Evolutionary conservation across 2,113 vertebrate genomes (phyloP), one percentile per base, ranked within the genome.

Genomic region (Gambusia affinis): DNA sequence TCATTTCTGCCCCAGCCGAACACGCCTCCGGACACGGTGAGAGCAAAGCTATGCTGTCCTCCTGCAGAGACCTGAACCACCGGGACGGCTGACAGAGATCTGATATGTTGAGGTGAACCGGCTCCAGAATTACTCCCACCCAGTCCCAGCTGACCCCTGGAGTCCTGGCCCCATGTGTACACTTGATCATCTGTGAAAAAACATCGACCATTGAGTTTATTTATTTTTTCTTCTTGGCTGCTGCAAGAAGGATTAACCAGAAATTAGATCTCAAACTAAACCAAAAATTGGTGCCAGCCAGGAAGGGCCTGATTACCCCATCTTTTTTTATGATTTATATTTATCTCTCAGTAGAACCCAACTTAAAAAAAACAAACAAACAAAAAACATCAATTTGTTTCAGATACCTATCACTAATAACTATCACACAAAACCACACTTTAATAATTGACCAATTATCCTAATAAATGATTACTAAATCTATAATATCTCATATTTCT

Each of bases 1-100:
- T 84, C 15, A 6, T 98, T 98, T 72, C 91, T 95, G 31, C 97
- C 97, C 97, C 97, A 98, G 19, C 94, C 93, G 27, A 95, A 97
- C 69, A 97, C 91, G 1, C 92, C 94, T 78, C 97, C 96, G 10
- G 95, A 96, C 60, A 95, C 92, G 0, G 97, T 96, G 72, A 97
- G 89, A 1, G 85, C 88, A 3, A 92, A 72, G 61, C 96, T 97
- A 89, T 97, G 96, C 78, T 95, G 93, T 75, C 95, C 96, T 70
- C 97, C 97, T 0, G 96, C 95, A 30, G 95, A 90, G 72, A 98
- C 92, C n/a, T 94, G 95, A 78, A 94, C 92, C 61, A 98, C 76
- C 0, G 97, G 93, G 62, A 96, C 60, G 22, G 93, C 93, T n/a
- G 90, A 84, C 4, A 98, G 85, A 15, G 72, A 85, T 64, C 73